Percentiles rank a stretch among this genome's conserved stretches.
Evolutionary conservation across 1,140 invertebrate genomes (phyloP).

Genomic region (Branchinecta lindahli): DNA sequence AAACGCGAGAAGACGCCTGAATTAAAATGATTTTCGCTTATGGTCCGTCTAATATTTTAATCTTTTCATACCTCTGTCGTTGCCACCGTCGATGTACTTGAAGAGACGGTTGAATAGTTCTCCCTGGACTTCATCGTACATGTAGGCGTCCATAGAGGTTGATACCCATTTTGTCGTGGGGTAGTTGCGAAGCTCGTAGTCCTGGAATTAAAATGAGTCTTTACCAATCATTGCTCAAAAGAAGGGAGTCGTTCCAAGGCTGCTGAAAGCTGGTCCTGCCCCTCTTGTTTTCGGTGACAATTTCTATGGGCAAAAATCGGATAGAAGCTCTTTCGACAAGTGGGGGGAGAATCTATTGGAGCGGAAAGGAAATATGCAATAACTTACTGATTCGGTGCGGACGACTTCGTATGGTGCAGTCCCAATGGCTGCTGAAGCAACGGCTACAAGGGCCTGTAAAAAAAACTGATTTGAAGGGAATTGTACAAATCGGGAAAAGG

Average conservation of each 20-base stretch:
- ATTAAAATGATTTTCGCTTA: neutral
- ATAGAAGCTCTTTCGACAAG: neutral
- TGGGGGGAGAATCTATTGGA: neutral
- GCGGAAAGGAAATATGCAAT: neutral
- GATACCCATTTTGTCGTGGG: constrained; percentile 7
- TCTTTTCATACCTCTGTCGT: neutral
- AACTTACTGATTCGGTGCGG: neutral
- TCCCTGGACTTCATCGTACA: neutral
- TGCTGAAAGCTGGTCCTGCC: too few species aligned
- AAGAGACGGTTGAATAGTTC: constrained; percentile 11
- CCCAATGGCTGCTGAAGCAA: neutral
- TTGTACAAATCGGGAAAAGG: too few species aligned
- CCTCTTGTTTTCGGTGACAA: neutral
- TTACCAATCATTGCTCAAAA: neutral
- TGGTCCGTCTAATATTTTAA: too few species aligned
- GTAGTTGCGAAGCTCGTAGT: neutral
- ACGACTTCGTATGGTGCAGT: constrained; percentile 11
- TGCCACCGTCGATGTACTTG: constrained; percentile 3
- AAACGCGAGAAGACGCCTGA: too few species aligned
- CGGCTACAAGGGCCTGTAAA: neutral
- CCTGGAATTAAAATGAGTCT: neutral
- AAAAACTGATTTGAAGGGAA: too few species aligned
- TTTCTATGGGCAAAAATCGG: neutral
- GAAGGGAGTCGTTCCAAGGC: neutral
- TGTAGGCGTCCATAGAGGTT: constrained; percentile 11